Evolutionary conservation across 2,888 invertebrate species (phyloP).

Genomic region (Stenchaetothrips biformis): DNA sequence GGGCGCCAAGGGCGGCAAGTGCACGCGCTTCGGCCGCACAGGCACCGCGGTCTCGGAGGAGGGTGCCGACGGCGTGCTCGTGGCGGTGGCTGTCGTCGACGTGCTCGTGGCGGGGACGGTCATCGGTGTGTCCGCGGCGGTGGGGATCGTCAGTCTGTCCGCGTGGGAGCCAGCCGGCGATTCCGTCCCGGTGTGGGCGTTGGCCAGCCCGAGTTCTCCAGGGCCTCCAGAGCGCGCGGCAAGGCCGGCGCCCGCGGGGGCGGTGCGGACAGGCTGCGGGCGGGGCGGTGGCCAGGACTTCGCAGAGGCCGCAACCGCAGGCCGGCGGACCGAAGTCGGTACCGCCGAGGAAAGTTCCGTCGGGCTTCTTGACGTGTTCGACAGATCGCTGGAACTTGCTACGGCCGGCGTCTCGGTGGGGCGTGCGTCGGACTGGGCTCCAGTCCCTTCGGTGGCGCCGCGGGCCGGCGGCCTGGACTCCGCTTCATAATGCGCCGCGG

Average conservation of each 20-base stretch:
- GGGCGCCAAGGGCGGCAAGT: background rate
- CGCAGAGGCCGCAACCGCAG: too few species aligned
- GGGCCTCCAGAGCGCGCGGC: background rate
- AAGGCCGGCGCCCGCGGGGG: background rate
- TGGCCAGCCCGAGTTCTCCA: too few species aligned
- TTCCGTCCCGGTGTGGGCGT: too few species aligned
- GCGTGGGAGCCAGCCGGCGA: background rate
- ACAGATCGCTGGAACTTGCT: background rate
- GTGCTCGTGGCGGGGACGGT: background rate
- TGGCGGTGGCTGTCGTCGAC: background rate
- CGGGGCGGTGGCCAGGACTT: too few species aligned
- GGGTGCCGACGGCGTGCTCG: background rate
- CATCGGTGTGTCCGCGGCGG: background rate
- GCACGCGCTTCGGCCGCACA: background rate
- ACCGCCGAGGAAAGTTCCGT: too few species aligned
- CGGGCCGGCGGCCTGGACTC: too few species aligned
- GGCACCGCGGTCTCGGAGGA: background rate
- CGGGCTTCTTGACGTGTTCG: too few species aligned
- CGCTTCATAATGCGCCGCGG: too few species aligned
- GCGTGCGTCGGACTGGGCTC: too few species aligned
- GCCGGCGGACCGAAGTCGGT: too few species aligned
- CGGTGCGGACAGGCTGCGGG: background rate
- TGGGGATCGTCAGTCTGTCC: background rate
- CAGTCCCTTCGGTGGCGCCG: too few species aligned
- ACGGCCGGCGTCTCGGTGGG: background rate